These are phyloP conservation scores for Trematomus loennbergii DNA, from an alignment of 2,113 vertebrate species.

Conservation along the genomic window DNA sequence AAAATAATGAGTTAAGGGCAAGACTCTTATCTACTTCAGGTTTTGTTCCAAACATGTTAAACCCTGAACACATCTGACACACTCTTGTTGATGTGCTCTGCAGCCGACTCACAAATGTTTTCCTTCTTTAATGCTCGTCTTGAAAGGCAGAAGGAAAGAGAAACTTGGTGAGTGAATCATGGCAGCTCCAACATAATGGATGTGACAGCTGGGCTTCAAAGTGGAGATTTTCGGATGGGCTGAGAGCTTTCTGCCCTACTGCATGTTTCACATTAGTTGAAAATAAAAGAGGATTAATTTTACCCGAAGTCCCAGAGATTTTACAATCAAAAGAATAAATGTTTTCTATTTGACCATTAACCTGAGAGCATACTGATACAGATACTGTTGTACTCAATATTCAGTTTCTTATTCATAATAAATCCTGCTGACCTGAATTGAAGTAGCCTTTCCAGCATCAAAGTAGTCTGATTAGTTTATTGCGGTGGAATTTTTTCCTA, in stretches of 20 bases:
- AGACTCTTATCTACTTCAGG: not conserved
- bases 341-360: not conserved
- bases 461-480: not conserved
- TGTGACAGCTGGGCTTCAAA: not conserved
- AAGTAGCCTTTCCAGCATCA: not conserved
- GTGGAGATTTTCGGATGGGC: not conserved
- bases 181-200: not conserved
- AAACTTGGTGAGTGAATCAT: not conserved
- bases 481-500: too few species aligned
- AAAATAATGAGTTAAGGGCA: not conserved
- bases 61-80: not conserved
- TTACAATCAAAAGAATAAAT: not conserved
- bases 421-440: not conserved
- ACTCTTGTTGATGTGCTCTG: not conserved
- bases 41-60: not conserved
- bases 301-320: not conserved
- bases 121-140: not conserved
- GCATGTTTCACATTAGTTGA: not conserved
- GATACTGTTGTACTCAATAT: not conserved
- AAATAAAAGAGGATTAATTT: not conserved
- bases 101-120: not conserved
- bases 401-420: not conserved
- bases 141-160: not conserved
- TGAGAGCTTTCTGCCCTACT: not conserved
- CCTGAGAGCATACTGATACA: not conserved